Evolutionary conservation across 2,888 invertebrate genomes (phyloP).

Genomic region (Drosophila koepferae): DNA sequence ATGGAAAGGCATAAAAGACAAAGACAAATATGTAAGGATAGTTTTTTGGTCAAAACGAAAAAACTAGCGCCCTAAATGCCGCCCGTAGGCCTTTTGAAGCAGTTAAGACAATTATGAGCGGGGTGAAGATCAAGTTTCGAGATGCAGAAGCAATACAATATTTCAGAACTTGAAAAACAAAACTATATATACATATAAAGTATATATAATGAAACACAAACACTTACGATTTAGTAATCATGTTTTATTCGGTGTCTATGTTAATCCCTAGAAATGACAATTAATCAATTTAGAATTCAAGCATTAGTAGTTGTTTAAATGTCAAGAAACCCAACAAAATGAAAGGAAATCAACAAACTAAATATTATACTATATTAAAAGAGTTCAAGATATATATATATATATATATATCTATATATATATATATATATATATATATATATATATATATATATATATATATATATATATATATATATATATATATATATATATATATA

Average conservation of each 20-base stretch:
- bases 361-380: conserved; percentile 20
- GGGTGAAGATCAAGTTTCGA: conserved; percentile 9
- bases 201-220: conserved; percentile 15
- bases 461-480: no score
- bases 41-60: conserved; percentile 40
- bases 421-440: no score
- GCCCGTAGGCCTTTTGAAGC: conserved; percentile 77
- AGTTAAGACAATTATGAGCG: conserved; percentile 34
- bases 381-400: conserved; percentile 25
- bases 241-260: conserved; percentile 77
- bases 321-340: conserved; percentile 38
- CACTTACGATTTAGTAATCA: conserved; percentile 58
- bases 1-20: conserved; percentile 50
- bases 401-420: no score
- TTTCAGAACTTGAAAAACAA: conserved; percentile 27
- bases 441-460: no score
- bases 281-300: conserved; percentile 68
- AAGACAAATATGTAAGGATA: conserved; percentile 41
- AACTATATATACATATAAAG: background rate
- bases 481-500: no score
- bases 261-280: conserved; percentile 68
- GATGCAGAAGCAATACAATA: conserved; percentile 49
- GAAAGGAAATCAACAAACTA: background rate
- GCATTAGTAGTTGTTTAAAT: conserved; percentile 61
- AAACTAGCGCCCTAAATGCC: conserved; percentile 70